Base-by-base conservation (phyloP, 2,113 vertebrate species). In the Neotoma lepida region DNA sequence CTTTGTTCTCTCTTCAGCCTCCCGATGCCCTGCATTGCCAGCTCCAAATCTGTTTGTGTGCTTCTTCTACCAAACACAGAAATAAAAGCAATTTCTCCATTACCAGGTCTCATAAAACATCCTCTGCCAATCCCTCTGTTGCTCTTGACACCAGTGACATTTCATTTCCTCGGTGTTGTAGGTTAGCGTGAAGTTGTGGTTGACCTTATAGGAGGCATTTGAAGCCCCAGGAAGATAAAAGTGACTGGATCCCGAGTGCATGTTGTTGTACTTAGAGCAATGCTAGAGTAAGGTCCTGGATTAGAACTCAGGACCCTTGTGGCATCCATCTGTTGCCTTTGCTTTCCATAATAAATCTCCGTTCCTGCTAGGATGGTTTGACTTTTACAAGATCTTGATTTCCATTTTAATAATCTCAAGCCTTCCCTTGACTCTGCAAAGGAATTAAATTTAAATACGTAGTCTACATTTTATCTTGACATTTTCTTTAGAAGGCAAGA, bases 331-430 rank as follows among this genome's bases (percentile, higher is more conserved):
- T 94, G 81, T 88, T 80, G 87, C 82, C 88, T 88, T 84, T 63
- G 70, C 64, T 78, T 91, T 73, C 81, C 39, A 0, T 81, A 91
- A 94, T 96, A 96, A 82, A 90, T 96, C 89, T 88, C 77, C 64
- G 86, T 88, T 81, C 93, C 91, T 96, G 89, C 94, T 92, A 95
- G 88, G 49, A 77, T 70, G 88, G 49, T 93, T 95, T 96, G 96
- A 92, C 97, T 97, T 97, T 96, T 97, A 94, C 68, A 92, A 85
- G 91, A 95, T 96, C 85, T 95, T 63, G 94, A 97, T 96, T 97
- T 97, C 96, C 97, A 96, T 97, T 97, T 97, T 96, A 96, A 96
- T 97, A 96, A 97, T 95, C 95, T 92, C 61, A 90, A 68, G 85
- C 17, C 91, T 92, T 96, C 96, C 97, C 91, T 93, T 39, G 88